Evolutionary conservation across 2,888 invertebrate genomes (phyloP), one percentile per base, ranked within the genome.

Genomic region (Esperia sulphurella): DNA sequence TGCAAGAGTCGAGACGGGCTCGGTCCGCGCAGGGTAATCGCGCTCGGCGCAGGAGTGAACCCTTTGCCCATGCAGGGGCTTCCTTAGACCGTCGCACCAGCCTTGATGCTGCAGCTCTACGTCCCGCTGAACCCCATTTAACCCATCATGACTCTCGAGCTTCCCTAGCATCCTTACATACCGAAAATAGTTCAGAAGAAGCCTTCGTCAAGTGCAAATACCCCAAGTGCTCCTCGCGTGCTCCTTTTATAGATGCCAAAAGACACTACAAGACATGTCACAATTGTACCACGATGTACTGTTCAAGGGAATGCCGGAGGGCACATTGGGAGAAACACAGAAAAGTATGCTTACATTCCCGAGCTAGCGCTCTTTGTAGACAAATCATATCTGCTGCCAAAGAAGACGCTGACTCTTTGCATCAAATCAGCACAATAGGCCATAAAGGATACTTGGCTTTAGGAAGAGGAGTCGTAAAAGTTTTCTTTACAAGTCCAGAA

Each of bases 311-410:
- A 68, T 98, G 98, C 79, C 92, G 98, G 21, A 91, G 96, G 53
- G 93, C 95, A 10, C 97, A 98, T 77, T 98, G 98, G 98, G 95
- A 96, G 72, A 94, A 95, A 65, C 98, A 98, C 75, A 93, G 97
- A 53, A 95, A 95, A 68, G 95, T 95, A 35, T 98, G 98, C 76
- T 89, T 97, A 54, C 97, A 97, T 80, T 97, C 97, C 14, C 92
- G 98, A 45, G 97, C 97, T 42, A 97, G 97, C 63, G 94, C 96
- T 35, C 90, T 97, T 29, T 98, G 98, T 79, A 94, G 97, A 68
- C 93, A 95, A 83, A 95, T 96, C 49, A 91, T 96, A 70, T 94
- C 95, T 14, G 92, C 94, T 14, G 94, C 95, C 45, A 95, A 95
- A 75, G 95, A 95, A 69, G 95, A 96, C 65, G 86, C 92, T 8